phyloP scores from a whole-genome alignment of 2,888 invertebrate species.

The Campoplex nolae region DNA sequence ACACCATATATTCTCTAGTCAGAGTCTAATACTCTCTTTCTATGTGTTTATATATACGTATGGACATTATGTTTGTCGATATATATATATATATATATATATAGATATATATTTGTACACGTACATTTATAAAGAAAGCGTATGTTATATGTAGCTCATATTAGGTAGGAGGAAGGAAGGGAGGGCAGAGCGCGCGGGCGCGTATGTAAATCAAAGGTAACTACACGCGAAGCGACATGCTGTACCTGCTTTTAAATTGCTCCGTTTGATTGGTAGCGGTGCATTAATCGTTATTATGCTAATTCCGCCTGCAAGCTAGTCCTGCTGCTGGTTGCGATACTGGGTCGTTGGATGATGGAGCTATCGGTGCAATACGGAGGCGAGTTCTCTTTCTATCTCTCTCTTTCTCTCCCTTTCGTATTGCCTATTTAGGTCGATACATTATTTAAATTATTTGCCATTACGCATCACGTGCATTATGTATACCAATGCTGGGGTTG shows the following conservation, averaged over 20 bases:
- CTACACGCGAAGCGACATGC: slow-evolving; percentile 81
- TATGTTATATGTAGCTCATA: slow-evolving; percentile 49
- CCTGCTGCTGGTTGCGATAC: slow-evolving; percentile 61
- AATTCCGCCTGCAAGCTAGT: slow-evolving; percentile 62
- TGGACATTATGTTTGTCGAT: slow-evolving; percentile 1
- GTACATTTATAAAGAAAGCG: slow-evolving; percentile 22
- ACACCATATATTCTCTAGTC: slow-evolving; percentile 55
- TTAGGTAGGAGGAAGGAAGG: slow-evolving; percentile 58
- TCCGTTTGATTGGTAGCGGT: slow-evolving; percentile 80
- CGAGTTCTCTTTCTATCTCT: slow-evolving; percentile 22
- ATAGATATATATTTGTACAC: slow-evolving; percentile 14
- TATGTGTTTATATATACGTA: background rate
- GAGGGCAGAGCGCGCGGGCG: slow-evolving; percentile 67
- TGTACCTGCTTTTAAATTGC: slow-evolving; percentile 81
- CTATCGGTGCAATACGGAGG: slow-evolving; percentile 63
- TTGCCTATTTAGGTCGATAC: slow-evolving; percentile 69
- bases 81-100: background rate
- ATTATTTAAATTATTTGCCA: slow-evolving; percentile 66
- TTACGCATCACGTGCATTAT: slow-evolving; percentile 62
- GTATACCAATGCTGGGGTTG: slow-evolving; percentile 32
- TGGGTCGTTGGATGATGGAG: slow-evolving; percentile 68
- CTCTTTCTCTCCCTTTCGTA: slow-evolving; percentile 36
- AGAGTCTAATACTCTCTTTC: slow-evolving; percentile 36
- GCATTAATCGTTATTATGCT: slow-evolving; percentile 75
- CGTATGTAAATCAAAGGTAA: slow-evolving; percentile 83